These are phyloP conservation scores for Heterocephalus glaber DNA, from an alignment of 2,113 vertebrate genomes.

Conservation along the genomic window DNA sequence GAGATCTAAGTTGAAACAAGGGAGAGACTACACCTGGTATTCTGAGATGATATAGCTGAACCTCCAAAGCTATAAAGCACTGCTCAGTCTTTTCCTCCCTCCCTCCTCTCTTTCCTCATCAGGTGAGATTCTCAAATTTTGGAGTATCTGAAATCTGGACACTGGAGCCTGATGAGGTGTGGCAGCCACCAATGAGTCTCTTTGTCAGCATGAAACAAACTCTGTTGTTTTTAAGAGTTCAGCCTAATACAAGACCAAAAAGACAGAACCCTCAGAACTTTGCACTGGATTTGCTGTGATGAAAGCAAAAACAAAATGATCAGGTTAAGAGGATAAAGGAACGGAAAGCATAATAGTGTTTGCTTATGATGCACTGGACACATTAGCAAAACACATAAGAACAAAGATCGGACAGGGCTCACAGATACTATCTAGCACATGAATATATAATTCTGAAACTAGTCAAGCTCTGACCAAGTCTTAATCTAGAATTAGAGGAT, in stretches of 20 bases:
- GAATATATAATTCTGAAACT: background rate
- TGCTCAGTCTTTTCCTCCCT: background rate
- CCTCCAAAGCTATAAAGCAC: background rate
- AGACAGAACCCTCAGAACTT: background rate
- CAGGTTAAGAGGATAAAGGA: background rate
- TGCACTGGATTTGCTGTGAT: background rate
- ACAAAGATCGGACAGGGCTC: background rate
- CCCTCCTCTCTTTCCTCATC: background rate
- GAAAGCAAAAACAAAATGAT: background rate
- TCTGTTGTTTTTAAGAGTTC: background rate
- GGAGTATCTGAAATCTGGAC: background rate
- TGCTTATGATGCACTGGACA: no score
- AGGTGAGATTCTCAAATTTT: background rate
- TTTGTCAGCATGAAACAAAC: background rate
- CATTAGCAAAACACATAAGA: background rate
- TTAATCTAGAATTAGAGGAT: background rate
- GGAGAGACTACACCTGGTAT: background rate
- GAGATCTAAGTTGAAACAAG: background rate
- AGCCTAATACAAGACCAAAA: background rate
- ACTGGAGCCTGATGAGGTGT: background rate
- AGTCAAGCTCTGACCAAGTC: background rate
- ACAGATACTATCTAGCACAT: background rate
- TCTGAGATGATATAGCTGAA: background rate
- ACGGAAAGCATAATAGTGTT: no score
- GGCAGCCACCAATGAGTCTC: background rate